Base-by-base conservation (phyloP, 2,797 vertebrate genomes). In the Lepidocolaptes lacrymiger region DNA sequence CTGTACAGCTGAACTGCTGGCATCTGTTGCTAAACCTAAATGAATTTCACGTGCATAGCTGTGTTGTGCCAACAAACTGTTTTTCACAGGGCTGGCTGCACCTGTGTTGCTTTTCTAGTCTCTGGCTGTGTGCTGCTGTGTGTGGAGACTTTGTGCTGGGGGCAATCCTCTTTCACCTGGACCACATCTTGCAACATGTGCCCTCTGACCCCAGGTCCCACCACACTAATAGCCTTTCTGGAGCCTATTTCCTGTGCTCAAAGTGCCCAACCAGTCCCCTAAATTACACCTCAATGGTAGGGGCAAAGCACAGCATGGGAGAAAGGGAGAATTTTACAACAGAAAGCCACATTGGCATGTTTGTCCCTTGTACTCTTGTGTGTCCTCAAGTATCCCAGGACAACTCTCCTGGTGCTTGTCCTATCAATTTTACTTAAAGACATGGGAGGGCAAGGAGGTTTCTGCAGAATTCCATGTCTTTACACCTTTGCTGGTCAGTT, bases 1-100 rank as follows among this genome's bases (percentile, higher is more conserved):
- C 74, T 32, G 56, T 92, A 64, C 84, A 95, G 91, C 72, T 91
- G 81, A 96, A 67, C 67, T 74, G 34, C 77, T 89, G 56, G 20
- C 90, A 68, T 93, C 89, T 87, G 71, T 71, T 92, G 62, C 46
- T 85, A 62, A 89, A 76, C 49, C 22, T 63, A 61, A 89, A 87
- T 1, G 0, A 71, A 56, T 91, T 93, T 80, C 72, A 61, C 32
- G 20, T 83, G 48, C 46, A 14, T 72, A 69, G 48, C 74, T 76
- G 48, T 4, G 2, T 22, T 6, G 23, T 89, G 71, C 32, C 63
- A 87, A 27, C 20, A 52, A 59, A 37, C 78, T 80, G 15, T 61
- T 91, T 91, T 67, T 73, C 52, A 63, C 17, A 18, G 64, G 30
- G 17, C 54, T 78, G 46, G 12, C 24, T 7, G 0, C 64, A 78